phyloP scores from a whole-genome alignment of 2,797 vertebrate species.

The Eospalax fontanierii region DNA sequence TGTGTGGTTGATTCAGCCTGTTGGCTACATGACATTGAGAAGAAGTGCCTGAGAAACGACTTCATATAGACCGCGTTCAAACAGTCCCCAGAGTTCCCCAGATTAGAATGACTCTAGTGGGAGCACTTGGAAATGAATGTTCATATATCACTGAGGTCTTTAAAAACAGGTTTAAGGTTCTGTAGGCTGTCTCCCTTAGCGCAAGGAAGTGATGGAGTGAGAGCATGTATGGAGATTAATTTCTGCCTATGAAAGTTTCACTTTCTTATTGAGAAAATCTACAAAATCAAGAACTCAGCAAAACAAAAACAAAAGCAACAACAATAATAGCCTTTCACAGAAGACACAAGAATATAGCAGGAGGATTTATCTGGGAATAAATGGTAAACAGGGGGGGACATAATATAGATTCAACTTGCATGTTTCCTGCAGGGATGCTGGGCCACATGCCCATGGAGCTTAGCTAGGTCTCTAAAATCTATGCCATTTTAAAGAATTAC shows the following conservation, averaged over 20 bases:
- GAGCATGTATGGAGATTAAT: not conserved
- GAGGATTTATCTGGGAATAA: slow-evolving; percentile 71
- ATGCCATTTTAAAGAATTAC: slow-evolving; percentile 40
- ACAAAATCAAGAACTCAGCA: slow-evolving; percentile 72
- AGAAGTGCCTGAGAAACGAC: slow-evolving; percentile 89
- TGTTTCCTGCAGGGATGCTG: not conserved
- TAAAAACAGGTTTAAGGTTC: slow-evolving; percentile 84
- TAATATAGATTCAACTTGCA: not conserved
- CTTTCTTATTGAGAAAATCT: slow-evolving; percentile 67
- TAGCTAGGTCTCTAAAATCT: slow-evolving; percentile 1
- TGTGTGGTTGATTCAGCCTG: slow-evolving; percentile 84
- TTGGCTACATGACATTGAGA: slow-evolving; percentile 86
- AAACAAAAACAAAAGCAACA: not conserved
- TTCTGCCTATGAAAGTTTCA: slow-evolving; percentile 73
- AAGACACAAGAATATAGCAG: slow-evolving; percentile 56
- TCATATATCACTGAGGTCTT: slow-evolving; percentile 88
- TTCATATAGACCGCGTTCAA: slow-evolving; percentile 88
- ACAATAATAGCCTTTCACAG: not conserved
- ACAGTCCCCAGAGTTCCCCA: slow-evolving; percentile 84
- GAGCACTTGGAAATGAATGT: slow-evolving; percentile 86
- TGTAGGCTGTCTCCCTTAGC: slow-evolving; percentile 66
- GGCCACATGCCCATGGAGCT: not conserved
- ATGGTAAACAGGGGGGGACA: not conserved
- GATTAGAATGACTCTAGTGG: slow-evolving; percentile 86
- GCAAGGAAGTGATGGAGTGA: slow-evolving; percentile 38